Base-by-base conservation (phyloP, 2,113 vertebrate species). In the Ophthalmolycus amberensis region DNA sequence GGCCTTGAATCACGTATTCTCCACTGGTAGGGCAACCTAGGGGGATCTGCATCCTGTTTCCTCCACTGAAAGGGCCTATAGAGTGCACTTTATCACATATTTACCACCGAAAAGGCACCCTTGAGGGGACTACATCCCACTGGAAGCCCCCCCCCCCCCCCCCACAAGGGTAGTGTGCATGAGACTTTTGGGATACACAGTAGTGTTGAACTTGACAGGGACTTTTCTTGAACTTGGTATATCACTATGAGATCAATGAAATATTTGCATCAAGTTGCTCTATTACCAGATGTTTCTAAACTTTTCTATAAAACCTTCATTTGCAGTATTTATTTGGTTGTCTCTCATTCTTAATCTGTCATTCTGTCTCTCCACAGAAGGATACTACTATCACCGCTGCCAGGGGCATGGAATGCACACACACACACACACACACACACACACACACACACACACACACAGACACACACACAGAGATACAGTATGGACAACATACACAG, bases 401-500 rank as follows among this genome's bases (percentile, higher is more conserved):
- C 88, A 93, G 90, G 90, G 92, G 92, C 92, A 89, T 58, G 7
- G 44, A 34, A 7, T 68, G 83, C 54, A 76, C 54, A 18, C 22
- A 3, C 56, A 82, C 78, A 75, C 64, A 78, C 16, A 59, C 42
- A 60, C 25, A 66, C 75, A 73, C 56, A 22, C 75, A 59, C 59
- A 59, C 25, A 69, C 67, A 67, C 54, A 46, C 65, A 38, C 38
- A 78, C 63, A 80, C 54, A 76, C 54, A 18, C 22, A 3, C 56
- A 82, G 75, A 75, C 64, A 78, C 16, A 59, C 42, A 38, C 38
- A 78, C 64, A 80, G 66, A 86, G 75, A 87, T 20, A 88, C 89
- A 81, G 63, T 86, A 85, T 77, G 88, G 88, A 90, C 90, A 91
- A 81, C 90, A 84, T 84, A 84, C 79, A 85, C 89, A 90, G 88